Evolutionary conservation across 2,113 vertebrate genomes (phyloP).

Genomic region (Brachirus orientalis): DNA sequence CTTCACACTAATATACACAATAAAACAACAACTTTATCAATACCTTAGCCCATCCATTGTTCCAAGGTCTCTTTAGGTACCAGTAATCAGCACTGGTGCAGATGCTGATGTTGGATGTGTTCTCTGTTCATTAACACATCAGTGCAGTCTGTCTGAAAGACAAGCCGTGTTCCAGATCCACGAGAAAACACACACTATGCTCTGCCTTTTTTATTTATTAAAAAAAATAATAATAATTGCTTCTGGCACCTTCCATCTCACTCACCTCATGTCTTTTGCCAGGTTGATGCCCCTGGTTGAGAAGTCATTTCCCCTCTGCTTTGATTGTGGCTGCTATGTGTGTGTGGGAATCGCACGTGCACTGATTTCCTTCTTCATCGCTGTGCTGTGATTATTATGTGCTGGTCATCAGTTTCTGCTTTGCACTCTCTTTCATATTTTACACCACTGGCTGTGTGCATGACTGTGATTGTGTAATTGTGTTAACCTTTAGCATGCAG

Average conservation of each 20-base stretch:
- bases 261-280: slow-evolving; percentile 40
- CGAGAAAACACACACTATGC: slow-evolving; percentile 17
- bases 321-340: slow-evolving; percentile 43
- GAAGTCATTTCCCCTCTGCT: slow-evolving; percentile 49
- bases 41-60: too few relatives aligned
- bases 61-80: too few relatives aligned
- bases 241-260: slow-evolving; percentile 38
- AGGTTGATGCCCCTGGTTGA: slow-evolving; percentile 39
- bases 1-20: too few relatives aligned
- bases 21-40: too few relatives aligned
- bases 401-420: slow-evolving; percentile 38
- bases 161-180: slow-evolving; percentile 5
- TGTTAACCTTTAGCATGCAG: slow-evolving; percentile 23
- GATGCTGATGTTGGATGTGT: slow-evolving; percentile 28
- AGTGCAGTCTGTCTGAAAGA: neutral
- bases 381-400: slow-evolving; percentile 39
- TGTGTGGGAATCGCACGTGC: slow-evolving; percentile 35
- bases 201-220: slow-evolving; percentile 23
- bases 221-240: slow-evolving; percentile 40
- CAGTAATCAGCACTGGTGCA: neutral
- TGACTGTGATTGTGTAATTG: slow-evolving; percentile 28
- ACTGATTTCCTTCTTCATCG: slow-evolving; percentile 37
- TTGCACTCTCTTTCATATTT: slow-evolving; percentile 27
- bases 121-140: slow-evolving; percentile 21
- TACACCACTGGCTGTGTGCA: slow-evolving; percentile 8